Evolutionary conservation across 2,888 invertebrate genomes (phyloP).

Genomic region (Heteromurus nitidus): DNA sequence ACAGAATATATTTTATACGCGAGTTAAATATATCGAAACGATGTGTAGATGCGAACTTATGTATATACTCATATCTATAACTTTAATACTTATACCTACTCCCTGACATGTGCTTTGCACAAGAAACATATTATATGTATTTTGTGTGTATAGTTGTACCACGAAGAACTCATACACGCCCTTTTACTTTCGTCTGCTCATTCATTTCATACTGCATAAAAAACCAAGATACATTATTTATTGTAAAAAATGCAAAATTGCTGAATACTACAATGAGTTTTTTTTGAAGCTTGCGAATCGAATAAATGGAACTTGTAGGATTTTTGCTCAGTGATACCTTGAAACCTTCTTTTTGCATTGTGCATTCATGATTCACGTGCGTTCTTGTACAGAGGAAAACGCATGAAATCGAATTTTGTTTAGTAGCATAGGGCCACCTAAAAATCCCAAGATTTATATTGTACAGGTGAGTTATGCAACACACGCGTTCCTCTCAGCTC

Average conservation of each 20-base stretch:
- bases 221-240: not conserved
- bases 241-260: not conserved
- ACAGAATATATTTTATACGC: too few species aligned
- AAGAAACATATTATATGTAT: not conserved
- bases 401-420: too few species aligned
- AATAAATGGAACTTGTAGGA: too few species aligned
- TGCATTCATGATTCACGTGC: too few species aligned
- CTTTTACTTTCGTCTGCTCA: constrained; percentile 10
- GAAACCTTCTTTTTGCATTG: too few species aligned
- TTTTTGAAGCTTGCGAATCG: too few species aligned
- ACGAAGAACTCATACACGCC: constrained; percentile 25
- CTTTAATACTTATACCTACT: not conserved
- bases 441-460: too few species aligned
- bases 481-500: not conserved
- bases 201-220: constrained; percentile 10
- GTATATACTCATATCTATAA: not conserved
- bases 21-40: not conserved
- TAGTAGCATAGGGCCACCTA: too few species aligned
- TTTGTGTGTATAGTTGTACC: constrained; percentile 16
- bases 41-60: too few species aligned
- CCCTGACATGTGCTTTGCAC: constrained; percentile 1
- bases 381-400: too few species aligned
- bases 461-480: not conserved
- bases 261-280: constrained; percentile 9
- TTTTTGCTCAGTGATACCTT: too few species aligned